Evolutionary conservation across 2,797 vertebrate genomes (phyloP).

Genomic region (Thripadectes ignobilis): DNA sequence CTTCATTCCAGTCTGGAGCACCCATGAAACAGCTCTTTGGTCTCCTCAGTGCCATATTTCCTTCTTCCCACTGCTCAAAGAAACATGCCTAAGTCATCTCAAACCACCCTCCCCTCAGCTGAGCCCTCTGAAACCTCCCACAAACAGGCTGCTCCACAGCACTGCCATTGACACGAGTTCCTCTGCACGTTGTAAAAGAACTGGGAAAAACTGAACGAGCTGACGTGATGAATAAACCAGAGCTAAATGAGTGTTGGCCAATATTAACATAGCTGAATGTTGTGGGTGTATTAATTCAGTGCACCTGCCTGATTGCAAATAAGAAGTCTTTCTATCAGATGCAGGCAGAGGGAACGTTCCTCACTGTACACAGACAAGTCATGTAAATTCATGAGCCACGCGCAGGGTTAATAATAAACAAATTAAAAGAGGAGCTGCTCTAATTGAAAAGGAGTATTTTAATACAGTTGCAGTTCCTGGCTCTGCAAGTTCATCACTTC

Average conservation of each 20-base stretch:
- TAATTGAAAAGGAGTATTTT: conserved; percentile 20
- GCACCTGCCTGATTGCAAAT: conserved; percentile 46
- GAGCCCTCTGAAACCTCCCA: conserved; percentile 1
- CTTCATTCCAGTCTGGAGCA: neutral
- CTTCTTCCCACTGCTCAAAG: neutral
- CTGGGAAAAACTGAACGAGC: neutral
- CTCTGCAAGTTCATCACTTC: neutral
- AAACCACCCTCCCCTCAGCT: neutral
- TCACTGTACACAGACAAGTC: neutral
- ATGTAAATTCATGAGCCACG: conserved; percentile 43
- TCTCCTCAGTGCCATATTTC: neutral
- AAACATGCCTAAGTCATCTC: neutral
- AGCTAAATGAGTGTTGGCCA: conserved; percentile 11
- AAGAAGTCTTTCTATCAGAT: neutral
- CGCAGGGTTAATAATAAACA: conserved; percentile 49
- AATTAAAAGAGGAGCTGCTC: conserved; percentile 33
- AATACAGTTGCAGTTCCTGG: neutral
- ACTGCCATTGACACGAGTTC: neutral
- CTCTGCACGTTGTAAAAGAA: neutral
- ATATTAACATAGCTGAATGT: neutral
- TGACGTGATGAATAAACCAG: neutral
- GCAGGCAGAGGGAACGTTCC: neutral
- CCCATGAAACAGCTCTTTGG: neutral
- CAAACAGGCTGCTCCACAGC: conserved; percentile 28
- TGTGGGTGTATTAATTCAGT: neutral